phyloP scores from a whole-genome alignment of 2,888 invertebrate species.

The Bellardia bayeri region DNA sequence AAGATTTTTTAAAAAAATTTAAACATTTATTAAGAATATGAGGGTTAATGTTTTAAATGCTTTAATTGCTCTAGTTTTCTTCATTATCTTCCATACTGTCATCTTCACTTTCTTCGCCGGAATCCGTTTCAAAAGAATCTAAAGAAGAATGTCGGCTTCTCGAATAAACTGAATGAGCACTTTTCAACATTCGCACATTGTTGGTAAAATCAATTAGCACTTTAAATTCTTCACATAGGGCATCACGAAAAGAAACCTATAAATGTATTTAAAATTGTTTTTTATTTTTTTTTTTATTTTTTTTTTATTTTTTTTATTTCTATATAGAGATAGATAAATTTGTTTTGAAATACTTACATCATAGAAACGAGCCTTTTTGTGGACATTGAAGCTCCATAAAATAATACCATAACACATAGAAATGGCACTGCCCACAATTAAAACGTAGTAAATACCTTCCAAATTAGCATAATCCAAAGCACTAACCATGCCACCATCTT shows the following conservation, averaged over 20 bases:
- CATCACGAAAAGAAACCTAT: slow-evolving; percentile 88
- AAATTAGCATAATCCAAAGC: slow-evolving; percentile 87
- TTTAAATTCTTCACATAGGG: slow-evolving; percentile 88
- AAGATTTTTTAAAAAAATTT: too few relatives aligned
- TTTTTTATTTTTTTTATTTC: neutral
- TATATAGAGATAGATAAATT: slow-evolving; percentile 5
- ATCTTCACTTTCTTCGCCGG: slow-evolving; percentile 74
- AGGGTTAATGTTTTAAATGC: neutral
- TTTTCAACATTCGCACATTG: slow-evolving; percentile 88
- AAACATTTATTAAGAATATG: too few relatives aligned
- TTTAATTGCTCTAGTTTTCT: slow-evolving; percentile 25
- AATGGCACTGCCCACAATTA: slow-evolving; percentile 84
- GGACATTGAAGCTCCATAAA: slow-evolving; percentile 80
- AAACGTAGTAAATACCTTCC: slow-evolving; percentile 87
- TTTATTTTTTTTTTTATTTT: too few relatives aligned
- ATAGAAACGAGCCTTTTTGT: slow-evolving; percentile 79
- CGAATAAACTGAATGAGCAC: slow-evolving; percentile 83
- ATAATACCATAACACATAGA: slow-evolving; percentile 80
- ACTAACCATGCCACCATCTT: slow-evolving; percentile 77
- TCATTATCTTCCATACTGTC: slow-evolving; percentile 38
- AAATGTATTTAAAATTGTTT: neutral
- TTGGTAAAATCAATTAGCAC: slow-evolving; percentile 89
- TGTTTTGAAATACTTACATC: slow-evolving; percentile 78
- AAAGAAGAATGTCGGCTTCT: slow-evolving; percentile 82
- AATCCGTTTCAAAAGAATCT: slow-evolving; percentile 81